These are phyloP conservation scores for Nothobranchius furzeri DNA, from an alignment of 2,113 vertebrate species.

Conservation along the genomic window DNA sequence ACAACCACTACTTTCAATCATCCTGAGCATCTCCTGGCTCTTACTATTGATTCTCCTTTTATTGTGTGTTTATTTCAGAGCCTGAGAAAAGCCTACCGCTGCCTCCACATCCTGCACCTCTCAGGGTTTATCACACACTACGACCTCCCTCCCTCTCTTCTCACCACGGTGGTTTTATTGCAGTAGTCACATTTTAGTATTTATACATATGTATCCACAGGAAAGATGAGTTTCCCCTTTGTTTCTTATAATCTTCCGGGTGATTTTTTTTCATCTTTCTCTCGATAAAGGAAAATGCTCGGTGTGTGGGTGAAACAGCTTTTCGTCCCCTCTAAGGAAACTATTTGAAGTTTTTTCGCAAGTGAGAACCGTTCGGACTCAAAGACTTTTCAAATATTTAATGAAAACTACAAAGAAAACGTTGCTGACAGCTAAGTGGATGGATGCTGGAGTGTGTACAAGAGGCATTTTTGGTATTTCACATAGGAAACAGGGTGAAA, in stretches of 20 bases:
- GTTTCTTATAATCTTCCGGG: not conserved
- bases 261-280: not conserved
- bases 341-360: not conserved
- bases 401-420: too few species aligned
- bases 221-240: conserved; percentile 10
- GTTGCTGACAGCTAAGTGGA: not conserved
- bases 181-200: conserved; percentile 12
- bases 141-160: conserved; percentile 23
- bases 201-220: conserved; percentile 1
- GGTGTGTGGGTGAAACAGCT: too few species aligned
- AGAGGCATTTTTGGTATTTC: too few species aligned
- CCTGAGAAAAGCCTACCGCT: conserved; percentile 38
- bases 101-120: conserved; percentile 48
- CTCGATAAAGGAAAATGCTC: too few species aligned
- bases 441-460: not conserved
- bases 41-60: conserved; percentile 57
- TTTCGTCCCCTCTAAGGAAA: too few species aligned
- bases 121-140: conserved; percentile 55
- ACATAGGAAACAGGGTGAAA: too few species aligned
- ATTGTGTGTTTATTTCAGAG: conserved; percentile 62
- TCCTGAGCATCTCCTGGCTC: conserved; percentile 52
- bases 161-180: conserved; percentile 25
- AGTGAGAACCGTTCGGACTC: not conserved
- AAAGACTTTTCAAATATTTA: too few species aligned
- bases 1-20: conserved; percentile 61